Base-by-base conservation (phyloP, 2,888 invertebrate species). In the Calliphora vomitoria region DNA sequence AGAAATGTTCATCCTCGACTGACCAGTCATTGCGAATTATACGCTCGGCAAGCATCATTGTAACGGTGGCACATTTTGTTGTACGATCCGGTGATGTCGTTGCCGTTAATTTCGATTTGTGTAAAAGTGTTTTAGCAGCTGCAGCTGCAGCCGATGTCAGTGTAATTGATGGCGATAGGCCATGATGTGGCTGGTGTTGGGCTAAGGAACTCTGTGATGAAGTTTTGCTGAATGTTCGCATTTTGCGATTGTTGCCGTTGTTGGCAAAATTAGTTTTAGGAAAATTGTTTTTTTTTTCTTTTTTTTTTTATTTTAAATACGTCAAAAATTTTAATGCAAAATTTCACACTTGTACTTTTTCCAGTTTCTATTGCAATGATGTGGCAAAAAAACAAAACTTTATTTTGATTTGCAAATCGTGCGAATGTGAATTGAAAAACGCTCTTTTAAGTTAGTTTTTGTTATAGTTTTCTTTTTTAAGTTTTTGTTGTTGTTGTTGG, bases 31-130 rank as follows among this genome's bases (percentile, higher is more conserved):
- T 90, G 90, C 91, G 91, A 89, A 90, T 90, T 85, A 92, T 92
- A 74, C 91, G 90, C 88, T 91, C 90, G 89, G 93, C 92, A 82
- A 92, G 90, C 89, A 93, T 92, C 92, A 93, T 92, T 83, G 93
- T 92, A 53, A 92, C 92, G 89, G 92, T 92, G 83, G 92, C 89
- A 83, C 90, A 91, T 74, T 90, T 91, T 53, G 15, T 44, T 10
- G 85, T 86, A 68, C 83, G 80, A 68, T 80, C 69, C 82, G 68
- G 88, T 55, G 88, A 88, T 81, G 87, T 89, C 69, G 88, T 79
- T 41, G n/a, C 88, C 38, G 83, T 72, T 83, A 87, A 79, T 44
- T 75, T 74, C 58, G 53, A 58, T 47, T 62, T 60, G 41, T 41
- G 66, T 75, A 62, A 66, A 20, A 82, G 69, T 53, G 78, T 82